Base-by-base conservation (phyloP, 1,140 invertebrate genomes). In the Phymorhynchus buccinoides region DNA sequence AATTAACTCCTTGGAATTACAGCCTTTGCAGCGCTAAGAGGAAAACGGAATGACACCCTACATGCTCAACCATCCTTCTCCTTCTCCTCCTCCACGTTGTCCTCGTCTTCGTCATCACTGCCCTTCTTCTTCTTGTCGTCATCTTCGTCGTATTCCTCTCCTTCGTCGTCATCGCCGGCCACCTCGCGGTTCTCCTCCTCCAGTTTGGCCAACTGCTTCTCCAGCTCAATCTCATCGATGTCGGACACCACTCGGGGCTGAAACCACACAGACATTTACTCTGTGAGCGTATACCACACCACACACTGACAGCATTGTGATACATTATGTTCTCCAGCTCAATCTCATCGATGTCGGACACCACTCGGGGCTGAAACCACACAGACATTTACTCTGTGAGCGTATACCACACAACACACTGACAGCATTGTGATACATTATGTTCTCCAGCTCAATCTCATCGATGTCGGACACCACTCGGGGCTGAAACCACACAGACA, bases 221-320 rank as follows among this genome's bases (percentile, higher is more conserved):
- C 96, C 86, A 99, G 94, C 93, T 99, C 98, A 39, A 90, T 86
- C 84, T 99, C 99, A 93, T 99, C 99, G 18, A 97, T 96, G 79
- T 99, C 98, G 37, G 99, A 99, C 14, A 99, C 98, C 79, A 99
- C 98, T 95, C 99, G 99, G 71, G 98, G 98, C 96, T 98, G 90
- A 80, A 91, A 85, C 35, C 83, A 83, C 18, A 44, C 42, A 73
- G 87, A 73, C n/a, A n/a, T n/a, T n/a, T n/a, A n/a, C n/a, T n/a
- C n/a, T n/a, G n/a, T n/a, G n/a, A n/a, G n/a, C n/a, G n/a, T n/a
- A n/a, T n/a, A n/a, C n/a, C n/a, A n/a, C n/a, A n/a, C n/a, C n/a
- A n/a, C n/a, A n/a, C n/a, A n/a, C n/a, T n/a, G n/a, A n/a, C n/a
- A n/a, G n/a, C n/a, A n/a, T n/a, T n/a, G n/a, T n/a, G n/a, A n/a